Base-by-base conservation (phyloP, 2,888 invertebrate genomes). In the Sacculina carcini region DNA sequence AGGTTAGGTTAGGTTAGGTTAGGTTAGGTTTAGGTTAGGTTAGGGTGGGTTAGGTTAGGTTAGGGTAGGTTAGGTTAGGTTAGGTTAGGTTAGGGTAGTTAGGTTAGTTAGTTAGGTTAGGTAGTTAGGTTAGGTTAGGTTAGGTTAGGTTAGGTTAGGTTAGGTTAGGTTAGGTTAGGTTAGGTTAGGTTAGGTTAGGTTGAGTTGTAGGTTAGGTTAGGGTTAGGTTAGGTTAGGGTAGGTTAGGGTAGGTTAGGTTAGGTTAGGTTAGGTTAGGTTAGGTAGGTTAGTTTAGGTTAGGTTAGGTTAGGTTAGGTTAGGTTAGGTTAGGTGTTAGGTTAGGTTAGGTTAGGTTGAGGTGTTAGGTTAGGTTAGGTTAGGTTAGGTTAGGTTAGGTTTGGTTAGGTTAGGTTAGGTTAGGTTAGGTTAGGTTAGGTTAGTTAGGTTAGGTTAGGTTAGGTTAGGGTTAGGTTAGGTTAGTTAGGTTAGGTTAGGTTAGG, bases 381-480 rank as follows among this genome's bases (percentile, higher is more conserved):
- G 58, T 57, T 58, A 56, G 58, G 58, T 55, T 58, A 52, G 58
- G 58, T 57, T 55, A 52, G 58, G 56, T 57, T 51, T 55, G 57
- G 57, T 56, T 54, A 57, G 56, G 58, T 31, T 31, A 31, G 31
- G 31, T 31, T 31, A 31, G 31, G 31, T 31, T 9, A 12, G 31
- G 6, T 58, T 52, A 55, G 58, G 57, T 58, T 54, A 56, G 58
- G 56, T 58, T 57, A 57, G 55, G 50, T 52, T 51, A 28, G 53
- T 48, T 16, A 12, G 31, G 6, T 31, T 31, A 31, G 31, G 31
- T 50, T 47, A 48, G 59, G 58, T 59, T 58, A 56, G 58, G 59
- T 59, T 58, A 54, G 59, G 59, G 59, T 59, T 60, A 52, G 59
- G 56, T 59, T 57, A 53, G 58, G 58, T 58, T 58, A 53, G 58